phyloP scores from a whole-genome alignment of 2,888 invertebrate species.

The Amblyjoppa proteus region DNA sequence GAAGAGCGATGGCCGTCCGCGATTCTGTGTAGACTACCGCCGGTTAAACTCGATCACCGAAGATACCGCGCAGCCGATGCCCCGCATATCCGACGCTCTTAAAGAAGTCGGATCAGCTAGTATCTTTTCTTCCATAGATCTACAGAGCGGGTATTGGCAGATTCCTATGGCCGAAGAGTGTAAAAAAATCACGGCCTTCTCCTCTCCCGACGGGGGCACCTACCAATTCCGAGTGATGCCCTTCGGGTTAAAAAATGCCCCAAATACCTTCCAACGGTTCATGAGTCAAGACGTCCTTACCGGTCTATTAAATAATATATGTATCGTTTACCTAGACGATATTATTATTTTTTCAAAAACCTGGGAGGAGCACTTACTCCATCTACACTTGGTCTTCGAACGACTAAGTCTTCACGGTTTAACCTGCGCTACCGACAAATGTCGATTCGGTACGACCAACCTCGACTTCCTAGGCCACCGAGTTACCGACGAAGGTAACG shows the following conservation, averaged over 20 bases:
- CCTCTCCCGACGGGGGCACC: too few species aligned
- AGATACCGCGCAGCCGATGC: conserved; percentile 19
- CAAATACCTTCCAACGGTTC: conserved; percentile 75
- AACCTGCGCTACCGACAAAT: too few species aligned
- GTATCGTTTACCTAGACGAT: conserved; percentile 75
- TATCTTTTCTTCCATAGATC: conserved; percentile 75
- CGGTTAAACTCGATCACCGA: background rate
- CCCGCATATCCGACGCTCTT: conserved; percentile 59
- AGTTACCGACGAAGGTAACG: too few species aligned
- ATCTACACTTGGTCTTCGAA: conserved; percentile 58
- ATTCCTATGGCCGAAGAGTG: conserved; percentile 70
- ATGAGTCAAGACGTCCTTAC: conserved; percentile 71
- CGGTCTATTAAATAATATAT: conserved; percentile 66
- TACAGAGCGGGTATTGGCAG: conserved; percentile 78
- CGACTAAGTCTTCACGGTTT: conserved; percentile 61
- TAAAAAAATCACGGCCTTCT: conserved; percentile 72
- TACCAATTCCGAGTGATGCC: too few species aligned
- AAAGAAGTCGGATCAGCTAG: conserved; percentile 72
- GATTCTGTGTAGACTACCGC: background rate
- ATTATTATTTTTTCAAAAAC: conserved; percentile 71
- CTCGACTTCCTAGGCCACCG: too few species aligned
- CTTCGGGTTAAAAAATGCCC: conserved; percentile 64
- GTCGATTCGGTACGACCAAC: too few species aligned
- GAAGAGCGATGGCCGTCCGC: too few species aligned
- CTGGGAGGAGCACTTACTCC: conserved; percentile 43